phyloP scores from a whole-genome alignment of 2,113 vertebrate genomes.

The Puma concolor region DNA sequence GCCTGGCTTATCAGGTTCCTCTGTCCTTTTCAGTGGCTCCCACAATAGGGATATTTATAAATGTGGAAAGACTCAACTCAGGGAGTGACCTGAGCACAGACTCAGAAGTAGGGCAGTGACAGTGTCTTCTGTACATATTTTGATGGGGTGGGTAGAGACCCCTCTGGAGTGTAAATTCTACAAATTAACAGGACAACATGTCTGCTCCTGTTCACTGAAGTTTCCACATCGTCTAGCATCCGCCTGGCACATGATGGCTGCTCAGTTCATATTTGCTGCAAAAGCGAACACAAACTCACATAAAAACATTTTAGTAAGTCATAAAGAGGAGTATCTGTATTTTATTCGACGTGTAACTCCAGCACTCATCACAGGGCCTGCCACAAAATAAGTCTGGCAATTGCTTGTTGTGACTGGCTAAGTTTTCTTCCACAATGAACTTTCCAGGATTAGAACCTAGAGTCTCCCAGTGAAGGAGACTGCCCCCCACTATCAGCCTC shows the following conservation, averaged over 20 bases:
- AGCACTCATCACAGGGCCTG: neutral
- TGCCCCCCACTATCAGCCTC: fast-evolving
- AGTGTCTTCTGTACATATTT: neutral
- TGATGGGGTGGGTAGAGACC: neutral
- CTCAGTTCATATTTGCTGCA: neutral
- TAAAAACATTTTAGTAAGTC: neutral
- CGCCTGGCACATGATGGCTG: neutral
- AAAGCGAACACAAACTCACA: neutral
- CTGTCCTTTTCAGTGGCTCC: neutral
- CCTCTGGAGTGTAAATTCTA: neutral
- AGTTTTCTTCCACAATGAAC: neutral
- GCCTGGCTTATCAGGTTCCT: neutral
- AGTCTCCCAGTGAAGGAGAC: neutral
- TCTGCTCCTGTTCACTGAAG: neutral
- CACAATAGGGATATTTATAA: neutral
- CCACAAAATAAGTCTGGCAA: neutral
- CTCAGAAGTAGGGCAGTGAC: no score
- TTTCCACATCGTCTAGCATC: neutral
- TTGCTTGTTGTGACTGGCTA: neutral
- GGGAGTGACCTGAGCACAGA: neutral
- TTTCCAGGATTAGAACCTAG: neutral
- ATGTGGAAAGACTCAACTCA: neutral
- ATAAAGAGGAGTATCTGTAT: neutral
- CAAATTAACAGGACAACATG: neutral
- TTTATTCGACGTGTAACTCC: neutral